Evolutionary conservation across 2,888 invertebrate species (phyloP).

Genomic region (Lutraria lutraria): DNA sequence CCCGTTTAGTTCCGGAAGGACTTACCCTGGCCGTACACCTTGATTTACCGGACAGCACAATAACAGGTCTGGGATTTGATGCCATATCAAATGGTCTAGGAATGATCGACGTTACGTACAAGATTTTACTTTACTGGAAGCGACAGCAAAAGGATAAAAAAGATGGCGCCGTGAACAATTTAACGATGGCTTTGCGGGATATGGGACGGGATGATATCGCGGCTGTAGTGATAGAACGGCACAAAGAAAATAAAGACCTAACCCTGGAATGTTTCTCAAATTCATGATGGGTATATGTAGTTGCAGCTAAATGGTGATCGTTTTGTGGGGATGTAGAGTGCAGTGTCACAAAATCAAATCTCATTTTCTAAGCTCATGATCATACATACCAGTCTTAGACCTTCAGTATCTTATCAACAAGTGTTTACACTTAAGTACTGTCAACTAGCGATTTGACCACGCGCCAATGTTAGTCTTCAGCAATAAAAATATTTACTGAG

Average conservation of each 20-base stretch:
- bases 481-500: too few relatives aligned
- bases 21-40: constrained; percentile 86
- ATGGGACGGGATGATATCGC: constrained; percentile 84
- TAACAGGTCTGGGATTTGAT: constrained; percentile 86
- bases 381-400: too few relatives aligned
- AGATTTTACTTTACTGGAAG: constrained; percentile 86
- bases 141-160: constrained; percentile 80
- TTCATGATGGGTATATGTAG: background rate
- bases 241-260: constrained; percentile 82
- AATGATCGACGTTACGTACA: constrained; percentile 85
- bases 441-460: too few relatives aligned
- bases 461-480: too few relatives aligned
- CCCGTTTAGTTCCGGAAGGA: constrained; percentile 84
- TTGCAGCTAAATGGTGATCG: background rate
- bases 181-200: constrained; percentile 80
- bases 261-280: constrained; percentile 73
- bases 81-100: constrained; percentile 85
- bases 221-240: constrained; percentile 78
- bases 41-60: constrained; percentile 85
- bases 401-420: too few relatives aligned
- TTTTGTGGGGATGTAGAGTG: background rate
- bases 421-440: too few relatives aligned
- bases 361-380: background rate
- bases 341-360: background rate
- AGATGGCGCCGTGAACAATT: constrained; percentile 79